Percentiles rank a stretch among this genome's conserved stretches.
phyloP scores from a whole-genome alignment of 2,113 vertebrate species.

The Rissa tridactyla region DNA sequence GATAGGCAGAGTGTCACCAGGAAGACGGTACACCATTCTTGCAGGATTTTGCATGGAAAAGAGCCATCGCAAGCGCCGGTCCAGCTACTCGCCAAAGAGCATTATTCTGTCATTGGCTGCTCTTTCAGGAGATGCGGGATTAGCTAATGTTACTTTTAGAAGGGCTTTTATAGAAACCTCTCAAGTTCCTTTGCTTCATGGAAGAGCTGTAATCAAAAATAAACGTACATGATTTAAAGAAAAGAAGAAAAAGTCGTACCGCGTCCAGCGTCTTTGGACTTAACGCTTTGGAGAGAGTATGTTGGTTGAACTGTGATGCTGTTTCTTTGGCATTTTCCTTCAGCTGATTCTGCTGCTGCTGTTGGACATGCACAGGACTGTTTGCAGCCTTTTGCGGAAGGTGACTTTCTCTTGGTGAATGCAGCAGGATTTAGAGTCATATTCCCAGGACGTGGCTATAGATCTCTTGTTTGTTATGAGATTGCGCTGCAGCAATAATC shows the following conservation, averaged over 20 bases:
- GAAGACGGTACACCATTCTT: not conserved
- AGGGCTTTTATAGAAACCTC: conserved; percentile 42
- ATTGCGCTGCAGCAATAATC: not conserved
- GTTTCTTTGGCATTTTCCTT: not conserved
- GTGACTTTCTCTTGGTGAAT: conserved; percentile 35
- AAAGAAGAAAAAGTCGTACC: not conserved
- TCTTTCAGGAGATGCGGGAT: conserved; percentile 9
- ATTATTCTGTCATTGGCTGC: conserved; percentile 18
- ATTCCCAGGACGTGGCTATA: not conserved
- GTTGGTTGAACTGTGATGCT: not conserved
- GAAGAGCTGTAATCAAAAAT: conserved; percentile 62
- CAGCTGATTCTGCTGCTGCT: not conserved
- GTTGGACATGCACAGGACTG: not conserved
- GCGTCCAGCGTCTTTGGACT: not conserved
- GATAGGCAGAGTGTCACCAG: not conserved
- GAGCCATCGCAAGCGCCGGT: not conserved
- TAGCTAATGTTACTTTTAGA: conserved; percentile 58
- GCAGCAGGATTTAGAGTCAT: conserved; percentile 25
- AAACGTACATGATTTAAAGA: not conserved
- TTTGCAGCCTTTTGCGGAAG: conserved; percentile 22
- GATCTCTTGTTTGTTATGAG: conserved; percentile 15
- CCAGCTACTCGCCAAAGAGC: not conserved
- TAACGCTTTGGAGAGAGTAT: not conserved
- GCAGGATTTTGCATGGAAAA: conserved; percentile 24
- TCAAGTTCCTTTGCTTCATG: conserved; percentile 47